Percentiles rank a stretch among this genome's conserved stretches.
Evolutionary conservation across 2,797 vertebrate genomes (phyloP).

Genomic region (Amblyopsis hoosieri): DNA sequence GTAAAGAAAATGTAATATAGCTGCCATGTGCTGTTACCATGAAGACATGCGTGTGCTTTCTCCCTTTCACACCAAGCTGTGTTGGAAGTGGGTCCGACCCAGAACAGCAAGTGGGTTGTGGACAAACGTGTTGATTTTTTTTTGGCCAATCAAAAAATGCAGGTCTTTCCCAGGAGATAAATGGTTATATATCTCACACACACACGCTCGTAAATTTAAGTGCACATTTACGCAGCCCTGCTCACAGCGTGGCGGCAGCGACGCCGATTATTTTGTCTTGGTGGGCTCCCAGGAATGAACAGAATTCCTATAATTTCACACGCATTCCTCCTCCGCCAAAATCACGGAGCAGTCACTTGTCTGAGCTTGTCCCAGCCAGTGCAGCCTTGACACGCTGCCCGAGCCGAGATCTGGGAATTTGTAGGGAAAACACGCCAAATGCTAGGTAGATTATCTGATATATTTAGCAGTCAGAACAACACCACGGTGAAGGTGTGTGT

Average conservation of each 20-base stretch:
- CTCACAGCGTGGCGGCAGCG: conserved; percentile 9
- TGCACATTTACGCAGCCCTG: not conserved
- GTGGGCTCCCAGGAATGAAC: conserved; percentile 62
- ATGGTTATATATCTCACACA: not conserved
- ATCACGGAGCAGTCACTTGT: conserved; percentile 65
- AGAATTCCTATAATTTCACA: conserved; percentile 71
- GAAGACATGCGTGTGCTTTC: too few relatives aligned
- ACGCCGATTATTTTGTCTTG: conserved; percentile 40
- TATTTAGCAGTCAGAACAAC: conserved; percentile 54
- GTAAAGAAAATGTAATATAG: too few relatives aligned
- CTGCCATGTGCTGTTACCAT: too few relatives aligned
- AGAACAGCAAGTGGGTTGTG: too few relatives aligned
- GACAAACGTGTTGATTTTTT: too few relatives aligned
- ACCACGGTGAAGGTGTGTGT: not conserved
- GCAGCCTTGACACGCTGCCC: conserved; percentile 59
- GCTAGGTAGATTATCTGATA: conserved; percentile 58
- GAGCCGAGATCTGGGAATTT: conserved; percentile 61
- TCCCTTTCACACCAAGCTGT: too few relatives aligned
- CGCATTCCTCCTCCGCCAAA: conserved; percentile 61
- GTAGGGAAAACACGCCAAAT: conserved; percentile 52
- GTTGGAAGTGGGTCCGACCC: too few relatives aligned
- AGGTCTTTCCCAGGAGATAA: too few relatives aligned
- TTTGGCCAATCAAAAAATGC: too few relatives aligned
- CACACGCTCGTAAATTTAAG: conserved; percentile 2
- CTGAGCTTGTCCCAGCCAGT: conserved; percentile 67